Base-by-base conservation (phyloP, 2,888 invertebrate species). In the Tribolium freemani region DNA sequence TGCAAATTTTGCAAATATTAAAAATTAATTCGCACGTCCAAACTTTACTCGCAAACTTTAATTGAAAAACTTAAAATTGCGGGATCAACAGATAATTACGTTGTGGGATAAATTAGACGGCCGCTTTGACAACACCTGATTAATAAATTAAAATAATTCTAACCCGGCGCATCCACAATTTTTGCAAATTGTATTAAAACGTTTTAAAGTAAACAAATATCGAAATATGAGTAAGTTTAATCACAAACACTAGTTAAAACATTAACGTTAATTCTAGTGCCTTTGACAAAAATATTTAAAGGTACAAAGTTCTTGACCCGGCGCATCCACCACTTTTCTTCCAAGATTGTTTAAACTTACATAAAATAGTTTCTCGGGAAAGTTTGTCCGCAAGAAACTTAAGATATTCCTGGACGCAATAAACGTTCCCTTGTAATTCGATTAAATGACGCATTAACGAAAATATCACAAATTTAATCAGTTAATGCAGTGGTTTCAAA, bases 21-120 rank as follows among this genome's bases (percentile, higher is more conserved):
- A 60, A 67, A 57, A 67, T 67, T 67, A 48, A 57, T 67, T 67
- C 56, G 16, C 67, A 11, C 57, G 30, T 46, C 6, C 10, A 10
- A 56, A 56, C 56, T 67, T 57, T 57, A 21, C 57, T n/a, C 48
- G 26, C 46, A 26, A 50, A 69, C 51, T 69, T 69, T 58, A 51
- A 60, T 57, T 46, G 46, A 46, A 67, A 67, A 67, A 67, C 48
- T 67, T 67, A 20, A 20, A 20, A 54, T 44, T 50, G 38, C 58
- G 44, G 48, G 51, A 60, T 69, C 38, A 38, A 8, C 38, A 38
- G 38, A 38, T 38, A 38, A 38, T 38, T 38, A 38, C 38, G n/a
- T 1, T 9, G 38, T 38, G 38, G 38, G 31, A 38, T 21, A 21
- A 21, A 21, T 21, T 21, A 21, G 21, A 21, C 21, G 31, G 38